phyloP scores from a whole-genome alignment of 1,140 invertebrate genomes.

The Zaprionus ornatus region DNA sequence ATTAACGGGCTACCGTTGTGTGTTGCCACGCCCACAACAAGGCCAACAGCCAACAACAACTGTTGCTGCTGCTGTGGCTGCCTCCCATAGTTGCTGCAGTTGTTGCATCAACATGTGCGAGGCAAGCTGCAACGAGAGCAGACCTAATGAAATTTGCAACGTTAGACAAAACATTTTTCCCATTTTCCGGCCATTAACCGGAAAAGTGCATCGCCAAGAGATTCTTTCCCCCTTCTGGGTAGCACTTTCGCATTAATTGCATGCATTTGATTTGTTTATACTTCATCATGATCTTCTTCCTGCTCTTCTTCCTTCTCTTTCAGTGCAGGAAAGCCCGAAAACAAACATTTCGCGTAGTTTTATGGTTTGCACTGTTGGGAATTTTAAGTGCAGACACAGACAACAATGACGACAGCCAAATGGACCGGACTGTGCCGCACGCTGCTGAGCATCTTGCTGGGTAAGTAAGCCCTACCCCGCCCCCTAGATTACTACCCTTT shows the following conservation, averaged over 20 bases:
- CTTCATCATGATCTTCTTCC: conserved; percentile 12
- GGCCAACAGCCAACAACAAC: background rate
- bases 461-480: conserved; percentile 41
- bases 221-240: background rate
- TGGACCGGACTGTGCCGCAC: conserved; percentile 69
- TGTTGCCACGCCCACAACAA: conserved; percentile 31
- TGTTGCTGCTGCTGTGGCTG: background rate
- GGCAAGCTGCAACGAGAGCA: background rate
- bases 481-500: too few relatives aligned
- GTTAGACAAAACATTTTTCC: conserved; percentile 8
- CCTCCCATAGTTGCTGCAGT: too few relatives aligned
- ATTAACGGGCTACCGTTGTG: background rate
- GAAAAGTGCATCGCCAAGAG: conserved; percentile 61
- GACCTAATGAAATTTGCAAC: conserved; percentile 4
- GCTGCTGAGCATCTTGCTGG: conserved; percentile 65
- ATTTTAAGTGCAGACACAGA: conserved; percentile 75
- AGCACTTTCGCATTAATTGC: conserved; percentile 63
- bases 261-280: conserved; percentile 72
- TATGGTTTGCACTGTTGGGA: conserved; percentile 48
- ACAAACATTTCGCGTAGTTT: conserved; percentile 58
- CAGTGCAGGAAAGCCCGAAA: conserved; percentile 43
- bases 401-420: conserved; percentile 81
- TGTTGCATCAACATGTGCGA: conserved; percentile 18
- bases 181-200: conserved; percentile 75
- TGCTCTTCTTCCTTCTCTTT: conserved; percentile 1